These are phyloP conservation scores for Brachionus koreanus DNA, from an alignment of 1,140 invertebrate genomes.

Conservation along the genomic window DNA sequence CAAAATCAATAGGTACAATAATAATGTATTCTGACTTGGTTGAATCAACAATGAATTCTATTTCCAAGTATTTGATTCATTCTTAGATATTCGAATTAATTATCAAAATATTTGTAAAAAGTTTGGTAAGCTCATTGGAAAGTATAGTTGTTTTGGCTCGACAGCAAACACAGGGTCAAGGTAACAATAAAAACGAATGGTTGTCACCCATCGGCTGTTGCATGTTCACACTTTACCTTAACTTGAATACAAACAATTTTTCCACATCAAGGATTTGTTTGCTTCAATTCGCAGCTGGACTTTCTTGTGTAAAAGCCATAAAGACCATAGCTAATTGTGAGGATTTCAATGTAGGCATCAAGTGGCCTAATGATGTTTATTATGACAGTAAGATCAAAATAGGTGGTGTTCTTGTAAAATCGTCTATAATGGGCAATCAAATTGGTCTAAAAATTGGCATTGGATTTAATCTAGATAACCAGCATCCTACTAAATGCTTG, in stretches of 20 bases:
- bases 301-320: constrained; percentile 18
- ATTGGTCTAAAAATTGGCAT: constrained; percentile 12
- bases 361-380: constrained; percentile 41
- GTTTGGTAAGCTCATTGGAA: not conserved
- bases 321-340: not conserved
- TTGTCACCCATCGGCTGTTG: constrained; percentile 29
- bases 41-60: constrained; percentile 41
- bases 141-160: not conserved
- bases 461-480: constrained; percentile 21
- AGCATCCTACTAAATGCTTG: constrained; percentile 21
- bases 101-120: not conserved
- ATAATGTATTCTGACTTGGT: constrained; percentile 34
- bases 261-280: constrained; percentile 4
- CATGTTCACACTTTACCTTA: constrained; percentile 14
- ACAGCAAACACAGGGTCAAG: constrained; percentile 29
- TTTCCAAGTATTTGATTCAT: not conserved
- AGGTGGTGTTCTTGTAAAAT: constrained; percentile 28
- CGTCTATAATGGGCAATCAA: not conserved
- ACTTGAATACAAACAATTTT: constrained; percentile 5
- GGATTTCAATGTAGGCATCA: not conserved
- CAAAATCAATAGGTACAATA: constrained; percentile 21
- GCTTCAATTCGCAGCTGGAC: constrained; percentile 24
- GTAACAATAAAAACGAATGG: constrained; percentile 40
- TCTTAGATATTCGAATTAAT: not conserved
- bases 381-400: constrained; percentile 13